Percentiles rank a stretch among this genome's conserved stretches.
These are phyloP conservation scores for Nematopogon swammerdamellus DNA, from an alignment of 2,888 invertebrate genomes.

Conservation along the genomic window DNA sequence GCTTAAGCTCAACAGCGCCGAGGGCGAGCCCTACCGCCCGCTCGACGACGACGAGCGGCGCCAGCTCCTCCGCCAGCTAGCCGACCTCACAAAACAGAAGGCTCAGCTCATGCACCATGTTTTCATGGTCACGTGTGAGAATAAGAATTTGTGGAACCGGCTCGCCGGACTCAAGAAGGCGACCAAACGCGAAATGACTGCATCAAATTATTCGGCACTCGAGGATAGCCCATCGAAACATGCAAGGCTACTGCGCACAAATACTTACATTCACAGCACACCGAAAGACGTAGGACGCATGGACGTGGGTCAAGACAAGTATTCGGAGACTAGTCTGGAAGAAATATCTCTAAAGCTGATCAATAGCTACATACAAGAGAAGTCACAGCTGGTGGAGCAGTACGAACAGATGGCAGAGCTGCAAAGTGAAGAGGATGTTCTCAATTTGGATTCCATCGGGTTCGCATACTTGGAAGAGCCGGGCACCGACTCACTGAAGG, in stretches of 20 bases:
- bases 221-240: conserved; percentile 18
- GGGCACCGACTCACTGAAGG: conserved; percentile 59
- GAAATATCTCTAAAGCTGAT: conserved; percentile 72
- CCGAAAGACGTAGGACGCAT: too few species aligned
- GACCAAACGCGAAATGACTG: conserved; percentile 17
- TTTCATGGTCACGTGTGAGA: conserved; percentile 78
- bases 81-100: conserved; percentile 70
- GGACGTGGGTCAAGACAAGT: conserved; percentile 51
- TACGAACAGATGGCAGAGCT: conserved; percentile 66
- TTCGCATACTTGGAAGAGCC: conserved; percentile 61
- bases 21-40: conserved; percentile 27
- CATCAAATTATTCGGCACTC: not conserved
- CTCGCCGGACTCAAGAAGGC: conserved; percentile 52
- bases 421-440: conserved; percentile 45
- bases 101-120: conserved; percentile 73
- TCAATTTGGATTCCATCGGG: conserved; percentile 61
- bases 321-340: conserved; percentile 65
- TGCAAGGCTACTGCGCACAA: conserved; percentile 33
- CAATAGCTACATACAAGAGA: conserved; percentile 66
- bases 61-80: conserved; percentile 59
- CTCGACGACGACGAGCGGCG: conserved; percentile 44
- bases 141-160: conserved; percentile 75
- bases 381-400: conserved; percentile 65
- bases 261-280: conserved; percentile 68
- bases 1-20: conserved; percentile 40